Percentiles rank a stretch among this genome's conserved stretches.
Conservation (phyloP, 2,888 invertebrate species). For the Caenorhabditis doughertyi region DNA sequence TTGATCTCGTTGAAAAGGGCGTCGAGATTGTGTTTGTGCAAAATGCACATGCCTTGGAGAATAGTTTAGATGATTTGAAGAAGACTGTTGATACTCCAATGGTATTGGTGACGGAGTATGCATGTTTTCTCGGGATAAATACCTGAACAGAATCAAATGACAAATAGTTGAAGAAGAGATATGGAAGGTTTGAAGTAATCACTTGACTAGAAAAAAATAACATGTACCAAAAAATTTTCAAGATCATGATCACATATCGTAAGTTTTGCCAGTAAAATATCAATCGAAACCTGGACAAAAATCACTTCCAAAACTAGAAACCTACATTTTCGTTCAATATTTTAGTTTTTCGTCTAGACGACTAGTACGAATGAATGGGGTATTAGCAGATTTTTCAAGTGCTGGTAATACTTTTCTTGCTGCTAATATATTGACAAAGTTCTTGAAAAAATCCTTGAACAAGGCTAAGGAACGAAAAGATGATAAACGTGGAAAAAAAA, state of each 20-base stretch:
- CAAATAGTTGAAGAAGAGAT: neutral
- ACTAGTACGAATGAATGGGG: slow-evolving; percentile 17
- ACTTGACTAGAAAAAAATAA: neutral
- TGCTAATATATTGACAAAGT: slow-evolving; percentile 62
- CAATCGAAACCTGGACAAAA: too few relatives aligned
- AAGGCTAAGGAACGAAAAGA: slow-evolving; percentile 47
- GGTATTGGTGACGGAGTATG: slow-evolving; percentile 59
- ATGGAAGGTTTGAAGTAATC: neutral
- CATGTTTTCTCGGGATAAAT: slow-evolving; percentile 62
- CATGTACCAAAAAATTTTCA: neutral
- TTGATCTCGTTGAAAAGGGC: slow-evolving; percentile 53
- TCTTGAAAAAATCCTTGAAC: slow-evolving; percentile 60
- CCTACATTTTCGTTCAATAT: neutral
- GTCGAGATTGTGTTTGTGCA: slow-evolving; percentile 46
- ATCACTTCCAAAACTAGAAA: neutral
- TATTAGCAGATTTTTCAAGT: slow-evolving; percentile 36
- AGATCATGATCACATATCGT: too few relatives aligned
- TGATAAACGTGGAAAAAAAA: neutral
- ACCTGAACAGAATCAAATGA: slow-evolving; percentile 23
- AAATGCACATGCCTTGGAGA: slow-evolving; percentile 64
- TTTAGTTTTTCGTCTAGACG: slow-evolving; percentile 23
- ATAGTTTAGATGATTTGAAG: slow-evolving; percentile 21
- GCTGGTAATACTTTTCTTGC: slow-evolving; percentile 52
- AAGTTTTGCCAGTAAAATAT: too few relatives aligned
- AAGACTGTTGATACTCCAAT: slow-evolving; percentile 36